Percentiles rank a stretch among this genome's conserved stretches.
phyloP scores from a whole-genome alignment of 2,797 vertebrate genomes.

The Pterois miles region DNA sequence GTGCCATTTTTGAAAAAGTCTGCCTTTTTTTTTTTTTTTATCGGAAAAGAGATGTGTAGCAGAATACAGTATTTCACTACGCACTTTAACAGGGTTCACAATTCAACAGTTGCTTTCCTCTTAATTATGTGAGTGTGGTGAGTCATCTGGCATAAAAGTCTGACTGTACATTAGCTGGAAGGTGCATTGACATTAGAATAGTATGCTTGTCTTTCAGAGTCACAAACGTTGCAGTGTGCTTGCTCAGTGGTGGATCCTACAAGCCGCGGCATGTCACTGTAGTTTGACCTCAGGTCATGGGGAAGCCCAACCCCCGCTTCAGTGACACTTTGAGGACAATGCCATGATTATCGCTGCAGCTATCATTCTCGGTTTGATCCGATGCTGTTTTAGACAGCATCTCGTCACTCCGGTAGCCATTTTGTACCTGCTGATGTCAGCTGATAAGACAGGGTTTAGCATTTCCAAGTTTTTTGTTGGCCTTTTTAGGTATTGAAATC shows the following conservation, averaged over 20 bases:
- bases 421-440: constrained; percentile 56
- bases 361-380: constrained; percentile 24
- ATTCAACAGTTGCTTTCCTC: constrained; percentile 35
- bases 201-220: constrained; percentile 48
- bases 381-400: constrained; percentile 31
- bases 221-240: constrained; percentile 59
- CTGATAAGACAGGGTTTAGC: constrained; percentile 7
- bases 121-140: constrained; percentile 28
- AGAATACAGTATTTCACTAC: background rate
- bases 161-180: constrained; percentile 9
- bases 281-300: constrained; percentile 83
- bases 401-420: constrained; percentile 51
- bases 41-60: background rate
- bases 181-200: constrained; percentile 28
- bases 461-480: background rate
- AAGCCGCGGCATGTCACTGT: constrained; percentile 80
- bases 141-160: constrained; percentile 37
- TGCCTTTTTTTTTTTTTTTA: background rate
- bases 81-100: constrained; percentile 25
- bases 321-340: constrained; percentile 63
- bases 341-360: constrained; percentile 11
- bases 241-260: constrained; percentile 70
- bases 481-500: background rate
- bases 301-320: constrained; percentile 72
- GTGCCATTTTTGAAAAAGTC: background rate